These are phyloP conservation scores for Pteria penguin DNA, from an alignment of 2,888 invertebrate genomes.

Conservation along the genomic window DNA sequence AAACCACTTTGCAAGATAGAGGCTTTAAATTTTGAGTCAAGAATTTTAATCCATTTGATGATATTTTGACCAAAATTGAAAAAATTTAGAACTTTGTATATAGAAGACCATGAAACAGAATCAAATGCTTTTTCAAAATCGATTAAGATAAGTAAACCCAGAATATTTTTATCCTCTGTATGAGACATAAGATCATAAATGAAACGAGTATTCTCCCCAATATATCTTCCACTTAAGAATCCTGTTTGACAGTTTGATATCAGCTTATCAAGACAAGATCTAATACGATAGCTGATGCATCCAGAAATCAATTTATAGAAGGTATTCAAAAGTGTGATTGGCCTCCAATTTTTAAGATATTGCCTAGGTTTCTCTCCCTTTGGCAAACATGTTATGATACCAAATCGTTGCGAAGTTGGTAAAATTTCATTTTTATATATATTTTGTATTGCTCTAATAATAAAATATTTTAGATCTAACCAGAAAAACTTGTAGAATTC, in stretches of 20 bases:
- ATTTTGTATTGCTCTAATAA: no score
- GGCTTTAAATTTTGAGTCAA: neutral
- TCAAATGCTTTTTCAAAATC: conserved; percentile 30
- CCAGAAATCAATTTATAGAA: no score
- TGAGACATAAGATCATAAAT: conserved; percentile 9
- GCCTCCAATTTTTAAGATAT: no score
- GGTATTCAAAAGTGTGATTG: no score
- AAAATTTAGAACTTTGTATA: neutral
- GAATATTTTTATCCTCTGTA: neutral
- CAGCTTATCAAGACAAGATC: neutral
- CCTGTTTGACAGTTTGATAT: conserved; percentile 7
- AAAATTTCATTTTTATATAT: no score
- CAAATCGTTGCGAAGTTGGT: no score
- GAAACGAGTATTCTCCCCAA: conserved; percentile 11
- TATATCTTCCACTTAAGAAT: conserved; percentile 16
- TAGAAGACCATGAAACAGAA: conserved; percentile 14
- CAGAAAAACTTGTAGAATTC: no score
- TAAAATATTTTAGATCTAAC: no score
- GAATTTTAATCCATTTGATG: neutral
- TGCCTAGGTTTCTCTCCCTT: no score
- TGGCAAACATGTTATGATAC: no score
- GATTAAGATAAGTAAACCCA: neutral
- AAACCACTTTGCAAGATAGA: neutral
- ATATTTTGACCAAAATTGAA: conserved; percentile 1
- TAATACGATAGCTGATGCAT: neutral